These are phyloP conservation scores for Cacoxenus indagator DNA, from an alignment of 2,888 invertebrate genomes.

Conservation along the genomic window DNA sequence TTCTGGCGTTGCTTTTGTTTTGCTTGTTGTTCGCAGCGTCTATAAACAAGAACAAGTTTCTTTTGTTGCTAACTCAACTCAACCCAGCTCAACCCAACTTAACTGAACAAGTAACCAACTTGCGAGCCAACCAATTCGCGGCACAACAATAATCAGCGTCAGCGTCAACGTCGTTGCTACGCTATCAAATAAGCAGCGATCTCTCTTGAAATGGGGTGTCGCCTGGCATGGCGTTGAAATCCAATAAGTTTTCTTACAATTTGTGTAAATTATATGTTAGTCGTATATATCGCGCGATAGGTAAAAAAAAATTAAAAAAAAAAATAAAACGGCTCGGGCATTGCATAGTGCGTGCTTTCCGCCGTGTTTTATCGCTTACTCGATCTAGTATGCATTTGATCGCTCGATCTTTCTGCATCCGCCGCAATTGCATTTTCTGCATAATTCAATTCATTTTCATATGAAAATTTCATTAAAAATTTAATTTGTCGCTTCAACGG, in stretches of 20 bases:
- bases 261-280: constrained; percentile 19
- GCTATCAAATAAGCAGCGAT: constrained; percentile 1
- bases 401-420: background rate
- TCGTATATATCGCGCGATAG: constrained; percentile 10
- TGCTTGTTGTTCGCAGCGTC: constrained; percentile 1
- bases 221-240: constrained; percentile 46
- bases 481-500: constrained; percentile 9
- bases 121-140: background rate
- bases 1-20: no score
- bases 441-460: background rate
- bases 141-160: background rate
- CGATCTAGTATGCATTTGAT: background rate
- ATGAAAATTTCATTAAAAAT: constrained; percentile 5
- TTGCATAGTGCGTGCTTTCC: no score
- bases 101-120: background rate
- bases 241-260: constrained; percentile 41
- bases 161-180: background rate
- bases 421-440: constrained; percentile 15
- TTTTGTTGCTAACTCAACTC: background rate
- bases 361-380: background rate
- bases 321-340: no score
- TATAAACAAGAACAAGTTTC: constrained; percentile 6
- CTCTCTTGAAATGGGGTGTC: constrained; percentile 8
- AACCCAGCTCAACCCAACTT: no score
- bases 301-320: no score